Evolutionary conservation across 1,140 invertebrate genomes (phyloP).

Genomic region (Dryas iulia): DNA sequence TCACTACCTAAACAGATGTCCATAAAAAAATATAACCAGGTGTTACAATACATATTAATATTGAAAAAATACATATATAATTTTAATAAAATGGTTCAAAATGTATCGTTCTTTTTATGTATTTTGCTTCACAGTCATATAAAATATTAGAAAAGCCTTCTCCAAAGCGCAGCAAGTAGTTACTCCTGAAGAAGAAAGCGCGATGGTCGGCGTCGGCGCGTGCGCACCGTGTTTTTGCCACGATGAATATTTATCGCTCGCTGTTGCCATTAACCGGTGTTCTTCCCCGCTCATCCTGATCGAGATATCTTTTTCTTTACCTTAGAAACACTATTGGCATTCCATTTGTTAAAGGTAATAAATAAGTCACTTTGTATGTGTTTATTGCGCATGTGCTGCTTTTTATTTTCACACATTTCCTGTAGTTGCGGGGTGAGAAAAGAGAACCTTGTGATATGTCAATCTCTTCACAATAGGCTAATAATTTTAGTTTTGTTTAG

Average conservation of each 20-base stretch:
- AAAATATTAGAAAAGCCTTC: conserved; percentile 9
- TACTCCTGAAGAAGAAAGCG: conserved; percentile 60
- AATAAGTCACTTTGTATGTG: neutral
- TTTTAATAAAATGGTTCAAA: too few relatives aligned
- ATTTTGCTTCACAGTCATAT: too few relatives aligned
- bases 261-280: conserved; percentile 58
- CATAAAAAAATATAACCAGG: too few relatives aligned
- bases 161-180: conserved; percentile 16
- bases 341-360: neutral
- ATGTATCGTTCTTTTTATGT: too few relatives aligned
- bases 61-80: too few relatives aligned
- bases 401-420: neutral
- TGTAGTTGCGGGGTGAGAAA: neutral
- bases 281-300: conserved; percentile 19
- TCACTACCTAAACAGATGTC: too few relatives aligned
- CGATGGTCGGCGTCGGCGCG: conserved; percentile 60
- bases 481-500: too few relatives aligned
- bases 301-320: conserved; percentile 11
- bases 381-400: neutral
- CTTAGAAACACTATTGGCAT: conserved; percentile 1
- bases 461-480: neutral
- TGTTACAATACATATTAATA: too few relatives aligned
- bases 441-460: neutral
- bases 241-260: conserved; percentile 75
- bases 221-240: conserved; percentile 69